phyloP scores from a whole-genome alignment of 2,797 vertebrate genomes.

The Pipistrellus pipistrellus region DNA sequence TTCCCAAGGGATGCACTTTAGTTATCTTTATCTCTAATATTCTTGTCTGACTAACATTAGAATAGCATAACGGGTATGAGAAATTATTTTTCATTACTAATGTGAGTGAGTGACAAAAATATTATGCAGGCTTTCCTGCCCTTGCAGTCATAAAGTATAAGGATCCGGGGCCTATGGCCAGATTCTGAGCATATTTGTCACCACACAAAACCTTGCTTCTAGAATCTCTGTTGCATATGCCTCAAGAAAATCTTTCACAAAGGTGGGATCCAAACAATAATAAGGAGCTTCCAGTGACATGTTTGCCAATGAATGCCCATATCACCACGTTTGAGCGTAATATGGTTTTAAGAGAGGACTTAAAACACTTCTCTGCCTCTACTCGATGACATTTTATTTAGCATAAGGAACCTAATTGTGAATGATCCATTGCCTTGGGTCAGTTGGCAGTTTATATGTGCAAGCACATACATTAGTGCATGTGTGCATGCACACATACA shows the following conservation, averaged over 20 bases:
- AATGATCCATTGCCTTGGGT: neutral
- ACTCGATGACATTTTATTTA: neutral
- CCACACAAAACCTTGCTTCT: neutral
- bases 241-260: neutral
- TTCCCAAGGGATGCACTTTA: neutral
- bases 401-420: neutral
- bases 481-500: rapidly evolving
- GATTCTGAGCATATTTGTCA: neutral
- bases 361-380: neutral
- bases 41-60: neutral
- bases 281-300: neutral
- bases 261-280: neutral
- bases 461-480: too few relatives aligned
- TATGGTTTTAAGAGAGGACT: neutral
- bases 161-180: neutral
- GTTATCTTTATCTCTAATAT: neutral
- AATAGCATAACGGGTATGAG: neutral
- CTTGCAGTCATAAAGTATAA: neutral
- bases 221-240: neutral
- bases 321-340: neutral
- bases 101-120: neutral
- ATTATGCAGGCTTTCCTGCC: neutral
- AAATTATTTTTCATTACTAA: neutral
- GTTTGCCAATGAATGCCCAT: neutral
- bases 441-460: neutral